phyloP scores from a whole-genome alignment of 30 jellyfish, hydroid and myxozoan genomes.

The Calvadosia cruxmelitensis region DNA sequence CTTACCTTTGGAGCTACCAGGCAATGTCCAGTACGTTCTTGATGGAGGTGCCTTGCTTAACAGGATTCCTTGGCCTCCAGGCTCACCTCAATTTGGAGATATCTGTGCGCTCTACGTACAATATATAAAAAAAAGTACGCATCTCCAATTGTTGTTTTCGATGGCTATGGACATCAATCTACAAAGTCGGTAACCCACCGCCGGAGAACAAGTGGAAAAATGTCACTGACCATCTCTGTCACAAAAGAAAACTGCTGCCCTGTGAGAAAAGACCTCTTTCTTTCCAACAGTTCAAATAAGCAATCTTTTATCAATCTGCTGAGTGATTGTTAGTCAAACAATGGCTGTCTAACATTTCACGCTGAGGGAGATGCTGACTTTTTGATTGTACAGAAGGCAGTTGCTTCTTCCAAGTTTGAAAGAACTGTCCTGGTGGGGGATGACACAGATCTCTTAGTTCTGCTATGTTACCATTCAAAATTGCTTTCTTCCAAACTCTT shows the following conservation, averaged over 20 bases:
- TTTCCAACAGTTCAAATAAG: neutral
- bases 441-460: too few species aligned
- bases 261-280: conserved; percentile 8
- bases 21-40: conserved; percentile 5
- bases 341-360: conserved; percentile 3
- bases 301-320: too few species aligned
- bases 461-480: conserved; percentile 5
- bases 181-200: conserved; percentile 7
- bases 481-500: conserved; percentile 1
- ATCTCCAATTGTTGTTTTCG: neutral
- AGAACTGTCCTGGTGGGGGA: conserved; percentile 22
- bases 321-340: neutral
- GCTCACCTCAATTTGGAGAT: conserved; percentile 1
- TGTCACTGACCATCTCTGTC: neutral
- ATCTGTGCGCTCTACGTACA: neutral
- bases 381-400: conserved; percentile 12
- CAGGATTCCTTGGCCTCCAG: conserved; percentile 13
- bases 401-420: conserved; percentile 1
- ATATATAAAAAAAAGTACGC: neutral
- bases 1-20: too few species aligned
- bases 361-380: conserved; percentile 28
- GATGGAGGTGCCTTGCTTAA: conserved; percentile 8
- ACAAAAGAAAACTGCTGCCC: too few species aligned
- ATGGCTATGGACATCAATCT: neutral
- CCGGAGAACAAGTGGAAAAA: neutral